Evolutionary conservation across 2,797 vertebrate species (phyloP), one percentile per base, ranked within the genome.

Genomic region (Thaleichthys pacificus): DNA sequence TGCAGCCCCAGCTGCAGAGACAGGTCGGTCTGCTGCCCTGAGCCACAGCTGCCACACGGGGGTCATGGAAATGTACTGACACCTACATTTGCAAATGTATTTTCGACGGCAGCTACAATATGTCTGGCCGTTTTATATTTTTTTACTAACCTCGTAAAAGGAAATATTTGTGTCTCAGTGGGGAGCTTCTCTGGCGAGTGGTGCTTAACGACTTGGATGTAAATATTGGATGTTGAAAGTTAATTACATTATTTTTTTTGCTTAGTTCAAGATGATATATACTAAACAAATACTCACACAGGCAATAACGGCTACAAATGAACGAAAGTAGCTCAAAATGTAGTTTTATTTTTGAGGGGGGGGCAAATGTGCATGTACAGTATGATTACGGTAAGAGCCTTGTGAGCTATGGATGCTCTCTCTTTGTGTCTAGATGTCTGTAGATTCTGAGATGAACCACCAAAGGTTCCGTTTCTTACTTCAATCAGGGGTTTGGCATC

Each of bases 1-100:
- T 99, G 95, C 97, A 99, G 87, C 94, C 97, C 64, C 97, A 98
- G 87, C 93, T 99, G 82, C 97, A 99, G 92, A 96, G 97, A 96
- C 97, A 98, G 96, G 97, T 88, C 24, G 51, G 66, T 51, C 49
- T 19, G 9, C 24, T 17, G 42, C 24, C 47, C 66, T n/a, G 4
- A n/a, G 51, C 51, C 19, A 2, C 51, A 6, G 51, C 51, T 56
- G 19, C 19, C 1, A 2, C 51, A 6, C 5, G 0, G 4, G 19
- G 51, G 0, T 14, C 42, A 56, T 56, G 51, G 51, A n/a, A 56
- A 56, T n/a, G 1, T n/a, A 56, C 51, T 47, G 19, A 56, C 51
- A 17, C 51, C 51, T 17, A n/a, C 51, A 56, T 56, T 56, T 17
- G 51, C 4, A 56, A n/a, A 17, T n/a, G 51, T 17, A 1, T 56